Evolutionary conservation across 2,888 invertebrate genomes (phyloP).

Genomic region (Sesia apiformis): DNA sequence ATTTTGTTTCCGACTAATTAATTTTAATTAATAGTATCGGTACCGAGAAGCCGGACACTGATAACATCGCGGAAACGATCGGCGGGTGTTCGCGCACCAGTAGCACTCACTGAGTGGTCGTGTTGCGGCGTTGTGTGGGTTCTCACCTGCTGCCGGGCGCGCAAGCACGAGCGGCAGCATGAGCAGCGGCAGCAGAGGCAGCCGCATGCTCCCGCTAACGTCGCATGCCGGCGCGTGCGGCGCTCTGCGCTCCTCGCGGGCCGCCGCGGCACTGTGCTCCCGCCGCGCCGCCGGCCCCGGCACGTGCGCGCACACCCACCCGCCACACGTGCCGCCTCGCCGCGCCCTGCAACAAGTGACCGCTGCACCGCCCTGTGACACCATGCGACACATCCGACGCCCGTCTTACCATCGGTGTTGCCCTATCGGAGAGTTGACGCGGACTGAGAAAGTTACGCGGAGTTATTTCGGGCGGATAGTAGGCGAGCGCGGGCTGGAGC

Average conservation of each 20-base stretch:
- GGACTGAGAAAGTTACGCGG: conserved; percentile 27
- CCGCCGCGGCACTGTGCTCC: conserved; percentile 22
- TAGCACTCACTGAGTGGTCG: neutral
- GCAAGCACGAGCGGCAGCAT: conserved; percentile 67
- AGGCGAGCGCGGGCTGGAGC: neutral
- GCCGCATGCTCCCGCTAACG: conserved; percentile 66
- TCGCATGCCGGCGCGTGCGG: conserved; percentile 52
- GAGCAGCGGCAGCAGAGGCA: conserved; percentile 66
- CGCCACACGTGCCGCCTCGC: conserved; percentile 9
- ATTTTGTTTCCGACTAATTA: conserved; percentile 25
- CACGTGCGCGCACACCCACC: conserved; percentile 13
- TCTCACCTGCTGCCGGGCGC: conserved; percentile 66
- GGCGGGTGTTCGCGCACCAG: neutral
- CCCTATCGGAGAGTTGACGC: conserved; percentile 49
- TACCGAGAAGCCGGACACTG: neutral
- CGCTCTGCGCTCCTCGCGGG: conserved; percentile 36
- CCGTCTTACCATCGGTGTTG: conserved; percentile 32
- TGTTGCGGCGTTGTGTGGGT: neutral
- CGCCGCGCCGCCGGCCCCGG: conserved; percentile 21
- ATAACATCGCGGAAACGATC: neutral
- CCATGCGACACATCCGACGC: conserved; percentile 17
- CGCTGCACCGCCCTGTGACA: conserved; percentile 32
- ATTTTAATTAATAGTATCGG: conserved; percentile 23
- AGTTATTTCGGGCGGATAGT: neutral
- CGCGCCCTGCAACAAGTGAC: conserved; percentile 32